Evolutionary conservation across 1,140 invertebrate genomes (phyloP).

Genomic region (Coboldia fuscipes): DNA sequence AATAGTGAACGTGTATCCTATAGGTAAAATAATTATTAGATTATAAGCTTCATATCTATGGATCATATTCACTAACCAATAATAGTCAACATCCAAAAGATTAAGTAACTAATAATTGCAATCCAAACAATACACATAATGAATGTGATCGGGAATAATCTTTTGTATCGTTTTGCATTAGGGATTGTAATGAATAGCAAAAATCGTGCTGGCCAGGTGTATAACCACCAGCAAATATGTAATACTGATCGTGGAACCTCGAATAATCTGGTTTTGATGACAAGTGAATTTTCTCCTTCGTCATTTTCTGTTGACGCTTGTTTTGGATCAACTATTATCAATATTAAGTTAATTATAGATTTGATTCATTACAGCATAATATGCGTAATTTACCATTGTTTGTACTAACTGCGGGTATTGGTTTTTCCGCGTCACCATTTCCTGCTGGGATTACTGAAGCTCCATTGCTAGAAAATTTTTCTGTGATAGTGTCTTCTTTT

Average conservation of each 20-base stretch:
- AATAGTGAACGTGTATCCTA: constrained; percentile 50
- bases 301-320: neutral
- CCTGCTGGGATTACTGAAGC: too few relatives aligned
- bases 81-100: constrained; percentile 81
- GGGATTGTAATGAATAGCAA: constrained; percentile 48
- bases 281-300: too few relatives aligned
- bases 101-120: constrained; percentile 58
- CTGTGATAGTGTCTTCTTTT: too few relatives aligned
- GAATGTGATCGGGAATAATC: constrained; percentile 57
- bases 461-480: too few relatives aligned
- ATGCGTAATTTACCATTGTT: neutral
- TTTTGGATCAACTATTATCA: neutral
- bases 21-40: too few relatives aligned
- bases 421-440: too few relatives aligned
- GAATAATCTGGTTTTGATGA: neutral
- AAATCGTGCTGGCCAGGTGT: constrained; percentile 47
- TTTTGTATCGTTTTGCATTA: constrained; percentile 43
- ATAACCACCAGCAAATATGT: constrained; percentile 33
- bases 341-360: neutral
- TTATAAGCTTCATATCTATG: too few relatives aligned
- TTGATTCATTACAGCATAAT: too few relatives aligned
- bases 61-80: too few relatives aligned
- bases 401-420: neutral
- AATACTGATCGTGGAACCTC: neutral
- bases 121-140: constrained; percentile 75